phyloP scores from a whole-genome alignment of 1,140 invertebrate genomes.

The Spodoptera frugiperda region DNA sequence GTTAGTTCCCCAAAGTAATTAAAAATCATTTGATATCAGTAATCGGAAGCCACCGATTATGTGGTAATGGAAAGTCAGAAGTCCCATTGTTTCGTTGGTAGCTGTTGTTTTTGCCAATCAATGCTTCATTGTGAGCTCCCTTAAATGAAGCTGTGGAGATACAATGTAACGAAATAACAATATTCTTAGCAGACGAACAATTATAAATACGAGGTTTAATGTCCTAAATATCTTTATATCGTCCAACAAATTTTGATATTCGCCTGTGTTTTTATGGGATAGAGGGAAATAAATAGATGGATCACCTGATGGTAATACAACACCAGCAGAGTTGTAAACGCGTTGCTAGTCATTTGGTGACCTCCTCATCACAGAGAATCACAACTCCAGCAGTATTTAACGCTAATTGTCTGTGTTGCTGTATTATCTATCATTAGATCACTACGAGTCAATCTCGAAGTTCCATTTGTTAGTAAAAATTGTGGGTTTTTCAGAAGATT shows the following conservation, averaged over 20 bases:
- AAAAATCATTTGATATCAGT: conserved; percentile 15
- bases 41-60: conserved; percentile 2
- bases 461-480: no score
- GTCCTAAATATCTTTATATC: conserved; percentile 16
- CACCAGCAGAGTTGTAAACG: no score
- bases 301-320: neutral
- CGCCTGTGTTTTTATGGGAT: neutral
- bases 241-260: neutral
- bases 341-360: no score
- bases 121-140: conserved; percentile 1
- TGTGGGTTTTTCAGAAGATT: no score
- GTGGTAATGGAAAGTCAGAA: conserved; percentile 14
- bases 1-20: conserved; percentile 5
- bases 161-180: conserved; percentile 31
- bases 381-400: no score
- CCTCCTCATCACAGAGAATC: no score
- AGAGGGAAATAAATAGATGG: no score
- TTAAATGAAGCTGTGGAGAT: conserved; percentile 5
- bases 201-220: conserved; percentile 23
- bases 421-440: no score
- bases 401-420: no score
- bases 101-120: conserved; percentile 27
- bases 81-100: conserved; percentile 1
- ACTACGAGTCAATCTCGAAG: no score
- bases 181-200: conserved; percentile 1